Base-by-base conservation (phyloP, 1,140 invertebrate genomes). In the Homarus americanus region DNA sequence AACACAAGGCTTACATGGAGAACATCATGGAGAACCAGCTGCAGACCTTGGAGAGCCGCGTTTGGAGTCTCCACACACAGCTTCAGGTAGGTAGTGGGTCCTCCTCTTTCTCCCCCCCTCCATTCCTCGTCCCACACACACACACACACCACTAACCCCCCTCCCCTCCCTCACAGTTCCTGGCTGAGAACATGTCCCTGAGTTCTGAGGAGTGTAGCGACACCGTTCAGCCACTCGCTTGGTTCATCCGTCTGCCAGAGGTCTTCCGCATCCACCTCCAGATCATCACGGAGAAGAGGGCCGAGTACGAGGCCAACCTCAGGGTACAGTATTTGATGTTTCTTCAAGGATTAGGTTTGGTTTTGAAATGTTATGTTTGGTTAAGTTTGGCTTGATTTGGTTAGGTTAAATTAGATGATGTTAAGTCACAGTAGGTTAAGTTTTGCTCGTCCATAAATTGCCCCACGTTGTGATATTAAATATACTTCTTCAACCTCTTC, bases 201-300 rank as follows among this genome's bases (percentile, higher is more conserved):
- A 96, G 96, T 0, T 96, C 97, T 0, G 95, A 97, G 12, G 97
- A 99, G 94, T 96, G 98, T 91, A 97, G 98, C 93, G 96, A 96
- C 17, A 98, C 98, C 93, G 97, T 97, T 89, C 96, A 96, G 87
- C 96, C 97, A 0, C 98, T 98, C 93, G 96, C 97, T 93, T 98
- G 97, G 97, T 97, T 97, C 93, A 95, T 96, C 24, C 96, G 96
- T 58, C 96, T 99, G 95, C 96, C 96, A 0, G 95, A 96, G 41
- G 96, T 98, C 15, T 96, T 99, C 91, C 96, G 98, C 89, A 96
- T 98, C 93, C 96, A 98, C 94, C 95, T 96, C 91, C 94, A 96
- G 24, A 97, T 98, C 72, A 95, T 98, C 28, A 96, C 96, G 32
- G 95, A 96, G 75, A 99, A 99, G 95, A 96, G 96, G 40, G 94